Percentiles rank a stretch among this genome's conserved stretches.
Evolutionary conservation across 2,888 invertebrate species (phyloP).

Genomic region (Drosophila borealis): DNA sequence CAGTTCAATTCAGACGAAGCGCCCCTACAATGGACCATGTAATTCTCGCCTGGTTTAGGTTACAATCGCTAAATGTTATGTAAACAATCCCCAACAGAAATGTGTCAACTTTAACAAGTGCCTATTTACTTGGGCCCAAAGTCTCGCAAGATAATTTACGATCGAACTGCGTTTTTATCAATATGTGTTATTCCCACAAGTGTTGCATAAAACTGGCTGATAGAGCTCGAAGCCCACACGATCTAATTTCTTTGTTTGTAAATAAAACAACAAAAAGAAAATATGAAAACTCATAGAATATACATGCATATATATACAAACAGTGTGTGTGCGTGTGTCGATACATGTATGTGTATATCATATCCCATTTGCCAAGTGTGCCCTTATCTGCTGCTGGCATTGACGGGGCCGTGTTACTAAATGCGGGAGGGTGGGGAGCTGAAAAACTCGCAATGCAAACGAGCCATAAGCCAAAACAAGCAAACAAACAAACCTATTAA

Average conservation of each 20-base stretch:
- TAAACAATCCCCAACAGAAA: conserved; percentile 40
- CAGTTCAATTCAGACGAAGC: neutral
- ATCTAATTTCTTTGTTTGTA: conserved; percentile 61
- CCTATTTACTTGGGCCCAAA: conserved; percentile 48
- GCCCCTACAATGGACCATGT: conserved; percentile 27
- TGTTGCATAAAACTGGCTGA: conserved; percentile 55
- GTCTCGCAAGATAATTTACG: conserved; percentile 57
- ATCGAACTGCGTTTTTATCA: conserved; percentile 59
- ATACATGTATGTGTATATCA: neutral
- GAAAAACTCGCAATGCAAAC: conserved; percentile 43
- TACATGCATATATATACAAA: conserved; percentile 2
- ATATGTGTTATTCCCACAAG: conserved; percentile 65
- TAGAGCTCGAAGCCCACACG: conserved; percentile 32
- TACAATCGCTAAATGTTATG: conserved; percentile 33
- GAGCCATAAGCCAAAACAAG: conserved; percentile 51
- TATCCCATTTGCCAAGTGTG: conserved; percentile 17
- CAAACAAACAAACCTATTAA: conserved; percentile 70
- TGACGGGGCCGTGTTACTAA: conserved; percentile 34
- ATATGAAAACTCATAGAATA: conserved; percentile 35
- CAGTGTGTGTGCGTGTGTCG: neutral
- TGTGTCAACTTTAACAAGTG: conserved; percentile 74
- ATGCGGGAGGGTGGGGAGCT: conserved; percentile 7
- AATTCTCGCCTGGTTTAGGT: conserved; percentile 6
- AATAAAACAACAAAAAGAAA: conserved; percentile 46
- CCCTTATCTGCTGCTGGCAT: conserved; percentile 57